Percentiles rank a stretch among this genome's conserved stretches.
Conservation (phyloP, 2,113 vertebrate genomes). For the Anguilla rostrata region DNA sequence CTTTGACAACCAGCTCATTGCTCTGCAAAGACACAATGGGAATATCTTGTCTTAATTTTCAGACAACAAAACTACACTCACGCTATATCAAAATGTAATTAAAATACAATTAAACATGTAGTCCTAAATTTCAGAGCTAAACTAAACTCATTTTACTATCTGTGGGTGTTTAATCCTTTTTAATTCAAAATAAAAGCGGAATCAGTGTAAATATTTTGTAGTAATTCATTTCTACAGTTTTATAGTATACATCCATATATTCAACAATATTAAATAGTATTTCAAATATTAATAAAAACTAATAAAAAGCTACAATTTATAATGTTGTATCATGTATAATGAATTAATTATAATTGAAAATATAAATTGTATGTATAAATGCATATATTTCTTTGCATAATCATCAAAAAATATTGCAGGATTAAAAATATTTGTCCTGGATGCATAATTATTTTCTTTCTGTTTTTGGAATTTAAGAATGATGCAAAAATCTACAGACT, state of each 20-base stretch:
- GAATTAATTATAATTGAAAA: no score
- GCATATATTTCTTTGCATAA: neutral
- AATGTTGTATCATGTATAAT: no score
- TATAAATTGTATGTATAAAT: neutral
- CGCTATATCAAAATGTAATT: neutral
- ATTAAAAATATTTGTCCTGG: neutral
- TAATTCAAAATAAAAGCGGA: neutral
- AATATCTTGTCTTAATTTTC: neutral
- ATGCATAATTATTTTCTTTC: neutral
- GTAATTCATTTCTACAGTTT: neutral
- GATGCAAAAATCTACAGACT: neutral
- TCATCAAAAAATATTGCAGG: neutral
- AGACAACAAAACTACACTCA: neutral
- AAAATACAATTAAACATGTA: neutral
- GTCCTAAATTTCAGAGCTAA: neutral
- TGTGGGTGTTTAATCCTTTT: neutral
- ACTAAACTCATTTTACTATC: neutral
- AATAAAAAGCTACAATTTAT: no score
- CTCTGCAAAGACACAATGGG: neutral
- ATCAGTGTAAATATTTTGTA: neutral
- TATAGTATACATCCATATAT: no score
- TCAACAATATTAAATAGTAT: neutral
- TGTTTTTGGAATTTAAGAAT: neutral
- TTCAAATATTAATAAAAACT: neutral
- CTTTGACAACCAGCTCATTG: slow-evolving; percentile 16